phyloP scores from a whole-genome alignment of 2,888 invertebrate genomes.

The Diabrotica balteata region DNA sequence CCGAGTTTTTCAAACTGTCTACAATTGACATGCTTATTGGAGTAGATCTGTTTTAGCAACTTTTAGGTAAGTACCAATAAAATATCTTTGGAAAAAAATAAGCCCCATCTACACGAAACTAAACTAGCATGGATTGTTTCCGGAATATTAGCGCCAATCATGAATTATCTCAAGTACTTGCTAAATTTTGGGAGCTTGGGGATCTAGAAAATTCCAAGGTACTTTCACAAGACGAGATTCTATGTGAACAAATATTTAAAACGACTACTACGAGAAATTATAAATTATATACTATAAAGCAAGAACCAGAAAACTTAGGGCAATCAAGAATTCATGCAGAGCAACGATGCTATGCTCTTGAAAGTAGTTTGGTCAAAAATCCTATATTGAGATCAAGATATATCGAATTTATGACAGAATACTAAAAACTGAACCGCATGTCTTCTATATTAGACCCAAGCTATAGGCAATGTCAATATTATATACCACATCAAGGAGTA shows the following conservation, averaged over 20 bases:
- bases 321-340: constrained; percentile 21
- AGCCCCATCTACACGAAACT: constrained; percentile 18
- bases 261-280: constrained; percentile 14
- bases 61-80: constrained; percentile 7
- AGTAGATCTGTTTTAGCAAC: no score
- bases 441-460: constrained; percentile 10
- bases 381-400: constrained; percentile 28
- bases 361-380: constrained; percentile 27
- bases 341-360: constrained; percentile 23
- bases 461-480: constrained; percentile 7
- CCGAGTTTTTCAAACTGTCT: constrained; percentile 4
- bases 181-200: constrained; percentile 19
- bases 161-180: constrained; percentile 9
- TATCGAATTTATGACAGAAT: constrained; percentile 31
- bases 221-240: constrained; percentile 27
- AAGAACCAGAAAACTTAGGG: constrained; percentile 20
- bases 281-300: no score
- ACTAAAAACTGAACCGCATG: constrained; percentile 16
- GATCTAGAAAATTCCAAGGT: constrained; percentile 10
- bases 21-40: no score
- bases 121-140: constrained; percentile 22
- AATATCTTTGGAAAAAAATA: constrained; percentile 19
- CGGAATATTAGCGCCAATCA: constrained; percentile 20
- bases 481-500: constrained; percentile 33
- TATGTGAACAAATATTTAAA: constrained; percentile 22